These are phyloP conservation scores for Tauraco hartlaubi DNA, from an alignment of 2,797 vertebrate genomes.

Conservation along the genomic window DNA sequence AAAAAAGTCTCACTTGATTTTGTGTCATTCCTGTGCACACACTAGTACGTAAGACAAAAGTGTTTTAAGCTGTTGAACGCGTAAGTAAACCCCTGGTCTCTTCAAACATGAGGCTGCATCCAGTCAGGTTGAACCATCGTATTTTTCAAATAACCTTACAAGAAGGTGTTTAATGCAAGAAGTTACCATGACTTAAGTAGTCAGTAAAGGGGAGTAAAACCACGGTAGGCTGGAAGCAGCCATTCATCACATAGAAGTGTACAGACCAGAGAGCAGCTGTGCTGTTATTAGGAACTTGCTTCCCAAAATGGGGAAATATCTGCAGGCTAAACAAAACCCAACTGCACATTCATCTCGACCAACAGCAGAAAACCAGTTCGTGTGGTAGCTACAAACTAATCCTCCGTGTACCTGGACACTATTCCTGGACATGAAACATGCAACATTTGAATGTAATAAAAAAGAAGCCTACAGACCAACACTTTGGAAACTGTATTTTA, in stretches of 20 bases:
- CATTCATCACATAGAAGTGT: not conserved
- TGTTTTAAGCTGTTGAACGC: not conserved
- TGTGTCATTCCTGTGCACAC: not conserved
- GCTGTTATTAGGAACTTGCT: not conserved
- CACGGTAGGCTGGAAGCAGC: not conserved
- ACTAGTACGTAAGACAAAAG: not conserved
- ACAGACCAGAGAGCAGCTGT: not conserved
- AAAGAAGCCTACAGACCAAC: not conserved
- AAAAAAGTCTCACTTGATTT: not conserved
- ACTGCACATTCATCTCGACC: not conserved
- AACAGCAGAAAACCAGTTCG: not conserved
- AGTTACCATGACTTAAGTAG: not conserved
- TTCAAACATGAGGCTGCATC: not conserved
- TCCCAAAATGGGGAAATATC: not conserved
- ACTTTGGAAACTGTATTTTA: constrained; percentile 12
- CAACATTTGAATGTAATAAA: not conserved
- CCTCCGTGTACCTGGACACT: not conserved
- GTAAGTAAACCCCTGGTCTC: not conserved
- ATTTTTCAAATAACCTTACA: not conserved
- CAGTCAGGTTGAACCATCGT: not conserved
- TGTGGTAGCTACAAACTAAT: not conserved
- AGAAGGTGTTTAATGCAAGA: not conserved
- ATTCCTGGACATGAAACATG: not conserved
- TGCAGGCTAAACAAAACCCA: not conserved
- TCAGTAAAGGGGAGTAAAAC: not conserved